Base-by-base conservation (phyloP, 2,113 vertebrate species). In the Psammodynastes pulverulentus region DNA sequence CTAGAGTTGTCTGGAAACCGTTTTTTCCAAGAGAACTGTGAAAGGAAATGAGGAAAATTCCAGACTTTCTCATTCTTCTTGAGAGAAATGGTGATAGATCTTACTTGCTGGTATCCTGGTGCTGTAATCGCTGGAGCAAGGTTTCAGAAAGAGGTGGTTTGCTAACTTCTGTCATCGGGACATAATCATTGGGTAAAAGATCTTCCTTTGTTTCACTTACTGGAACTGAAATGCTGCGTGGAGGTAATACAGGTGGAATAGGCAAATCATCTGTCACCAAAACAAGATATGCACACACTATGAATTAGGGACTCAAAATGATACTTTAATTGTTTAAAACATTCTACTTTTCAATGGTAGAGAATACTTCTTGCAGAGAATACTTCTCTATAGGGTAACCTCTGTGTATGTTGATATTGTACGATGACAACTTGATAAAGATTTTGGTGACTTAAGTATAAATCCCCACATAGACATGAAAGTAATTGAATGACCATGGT, bases 221-320 rank as follows among this genome's bases (percentile, higher is more conserved):
- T 0, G 94, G 94, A n/a, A 93, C 7, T 4, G 95, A 19, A 94
- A 98, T 96, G 95, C 98, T 98, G 89, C 99, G 98, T 1, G 98
- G 98, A 12, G 99, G 99, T 89, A 99, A 97, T 96, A 98, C 97
- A 0, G 99, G 99, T 1, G 98, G 99, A 0, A 96, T 96, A 86
- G 92, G 94, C 39, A 95, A 87, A 86, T 94, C 91, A 62, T 99
- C 99, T 99, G 94, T 87, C n/a, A 26, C 17, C 58, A 84, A 91
- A 46, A 29, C 1, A 90, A 53, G 26, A n/a, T 84, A 92, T 56
- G 29, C 34, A 79, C 7, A 23, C 34, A 43, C 17, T 43, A 1
- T 79, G 34, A 79, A 39, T 79, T 43, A 79, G 72, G 34, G 7
- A 23, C 1, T 39, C 24, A 43, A 8, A 39, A 53, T 87, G 21